Evolutionary conservation across 2,888 invertebrate genomes (phyloP), one percentile per base, ranked within the genome.

Genomic region (Tetrapedia diversipes): DNA sequence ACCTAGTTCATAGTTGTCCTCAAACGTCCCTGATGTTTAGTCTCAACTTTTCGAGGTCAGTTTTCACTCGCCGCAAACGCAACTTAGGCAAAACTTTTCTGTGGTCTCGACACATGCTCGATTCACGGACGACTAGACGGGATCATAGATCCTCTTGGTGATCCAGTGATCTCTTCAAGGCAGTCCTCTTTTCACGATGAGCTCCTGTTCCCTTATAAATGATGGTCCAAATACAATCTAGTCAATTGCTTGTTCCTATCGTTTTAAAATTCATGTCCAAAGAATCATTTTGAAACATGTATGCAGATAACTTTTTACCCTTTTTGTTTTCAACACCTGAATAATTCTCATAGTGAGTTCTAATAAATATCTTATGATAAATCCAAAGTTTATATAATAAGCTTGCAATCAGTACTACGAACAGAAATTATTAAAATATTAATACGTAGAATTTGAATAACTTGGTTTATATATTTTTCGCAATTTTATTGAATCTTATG

Each of bases 91-190:
- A 41, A 68, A 81, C 67, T 86, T 79, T 81, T 79, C 71, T 87
- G 87, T 47, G 87, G 87, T 87, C 79, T 82, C 63, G 59, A 79
- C 75, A 77, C 67, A 67, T 64, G 65, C 24, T 63, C 67, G 84
- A 88, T 87, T 86, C 86, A 84, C 79, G 87, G 83, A 84, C 87
- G 75, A 84, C 88, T 69, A 60, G 80, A 64, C 59, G 51, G 74
- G 66, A 84, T 82, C 70, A 67, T 61, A 72, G 76, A 77, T 81
- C 66, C 45, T 34, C 37, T 53, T 61, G 34, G 16, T n/a, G 59
- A 73, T 74, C 66, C 63, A 49, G 14, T 37, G 51, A 75, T 82
- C 71, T 63, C 41, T 78, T 85, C 86, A 88, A 87, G 87, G 87
- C 59, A 72, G 77, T 81, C 84, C 69, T 84, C 82, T 81, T 80